Evolutionary conservation across 2,113 vertebrate genomes (phyloP).

Genomic region (Ondatra zibethicus): DNA sequence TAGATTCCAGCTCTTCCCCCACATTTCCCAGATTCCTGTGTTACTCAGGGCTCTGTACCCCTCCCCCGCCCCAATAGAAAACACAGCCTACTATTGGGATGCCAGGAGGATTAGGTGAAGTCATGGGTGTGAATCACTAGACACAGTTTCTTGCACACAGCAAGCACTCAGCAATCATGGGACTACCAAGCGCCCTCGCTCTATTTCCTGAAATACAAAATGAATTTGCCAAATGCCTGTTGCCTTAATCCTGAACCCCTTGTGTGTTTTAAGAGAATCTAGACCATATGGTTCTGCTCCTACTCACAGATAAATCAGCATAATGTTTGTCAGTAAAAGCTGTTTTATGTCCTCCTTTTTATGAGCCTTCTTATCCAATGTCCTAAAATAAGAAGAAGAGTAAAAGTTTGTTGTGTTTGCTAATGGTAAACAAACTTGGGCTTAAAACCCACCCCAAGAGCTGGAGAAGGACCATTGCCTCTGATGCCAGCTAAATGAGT

Average conservation of each 20-base stretch:
- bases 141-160: neutral
- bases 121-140: neutral
- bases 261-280: constrained; percentile 49
- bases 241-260: constrained; percentile 62
- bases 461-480: neutral
- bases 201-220: constrained; percentile 49
- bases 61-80: neutral
- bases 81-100: accelerated
- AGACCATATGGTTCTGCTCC: constrained; percentile 73
- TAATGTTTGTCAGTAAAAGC: constrained; percentile 76
- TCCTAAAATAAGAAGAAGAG: constrained; percentile 72
- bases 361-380: constrained; percentile 69
- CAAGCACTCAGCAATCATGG: neutral
- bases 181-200: neutral
- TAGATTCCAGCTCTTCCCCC: neutral
- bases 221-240: constrained; percentile 56
- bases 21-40: neutral
- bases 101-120: too few species aligned
- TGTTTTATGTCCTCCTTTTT: constrained; percentile 68
- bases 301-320: constrained; percentile 76
- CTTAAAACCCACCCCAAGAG: constrained; percentile 14
- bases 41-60: neutral
- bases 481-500: neutral
- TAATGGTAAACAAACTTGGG: constrained; percentile 59
- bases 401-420: constrained; percentile 53